Percentiles rank a stretch among this genome's conserved stretches.
phyloP scores from a whole-genome alignment of 1,140 invertebrate species.

The Lepidotrigona ventralis region DNA sequence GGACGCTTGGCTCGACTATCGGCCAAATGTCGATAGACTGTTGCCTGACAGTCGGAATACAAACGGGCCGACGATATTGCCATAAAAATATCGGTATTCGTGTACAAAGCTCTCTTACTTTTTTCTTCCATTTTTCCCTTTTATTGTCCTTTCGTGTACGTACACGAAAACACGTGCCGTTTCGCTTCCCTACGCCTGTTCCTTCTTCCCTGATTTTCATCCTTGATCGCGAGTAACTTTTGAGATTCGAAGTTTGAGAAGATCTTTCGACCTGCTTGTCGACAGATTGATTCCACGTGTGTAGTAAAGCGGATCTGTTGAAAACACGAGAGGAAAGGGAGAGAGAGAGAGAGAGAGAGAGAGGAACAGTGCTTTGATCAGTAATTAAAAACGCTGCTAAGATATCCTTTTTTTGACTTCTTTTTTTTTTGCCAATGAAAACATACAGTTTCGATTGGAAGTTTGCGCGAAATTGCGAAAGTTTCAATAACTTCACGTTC shows the following conservation, averaged over 20 bases:
- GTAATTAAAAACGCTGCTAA: not conserved
- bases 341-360: too few relatives aligned
- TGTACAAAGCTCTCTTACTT: constrained; percentile 44
- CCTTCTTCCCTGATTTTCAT: too few relatives aligned
- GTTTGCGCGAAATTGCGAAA: constrained; percentile 7
- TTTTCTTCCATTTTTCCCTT: not conserved
- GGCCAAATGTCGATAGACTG: constrained; percentile 62
- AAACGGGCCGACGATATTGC: constrained; percentile 59
- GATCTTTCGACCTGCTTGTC: not conserved
- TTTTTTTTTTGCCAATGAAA: not conserved
- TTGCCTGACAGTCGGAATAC: constrained; percentile 56
- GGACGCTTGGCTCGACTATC: constrained; percentile 52
- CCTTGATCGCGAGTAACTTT: not conserved
- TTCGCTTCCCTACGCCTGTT: not conserved
- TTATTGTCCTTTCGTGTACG: not conserved
- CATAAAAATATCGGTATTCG: constrained; percentile 55
- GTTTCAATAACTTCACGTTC: not conserved
- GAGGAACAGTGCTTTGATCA: not conserved
- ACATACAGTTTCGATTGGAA: not conserved
- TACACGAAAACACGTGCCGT: too few relatives aligned
- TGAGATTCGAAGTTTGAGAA: not conserved
- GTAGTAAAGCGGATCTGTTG: not conserved
- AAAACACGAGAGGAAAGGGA: not conserved
- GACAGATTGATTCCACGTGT: not conserved
- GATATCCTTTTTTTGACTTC: not conserved